Evolutionary conservation across 1,140 invertebrate species (phyloP).

Genomic region (Drosophila chauvacae): DNA sequence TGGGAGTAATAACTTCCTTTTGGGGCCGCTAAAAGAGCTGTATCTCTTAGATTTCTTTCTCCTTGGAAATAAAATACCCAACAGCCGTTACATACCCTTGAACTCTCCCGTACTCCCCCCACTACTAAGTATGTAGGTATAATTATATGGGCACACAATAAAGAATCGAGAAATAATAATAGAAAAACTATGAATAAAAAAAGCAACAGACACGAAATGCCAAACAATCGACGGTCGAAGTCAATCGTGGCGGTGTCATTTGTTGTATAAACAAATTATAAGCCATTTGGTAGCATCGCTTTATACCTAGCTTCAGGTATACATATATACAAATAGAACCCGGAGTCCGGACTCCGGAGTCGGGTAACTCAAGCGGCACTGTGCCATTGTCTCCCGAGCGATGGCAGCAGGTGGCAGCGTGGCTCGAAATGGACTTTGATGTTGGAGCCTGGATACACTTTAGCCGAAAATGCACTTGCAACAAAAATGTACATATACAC

Average conservation of each 20-base stretch:
- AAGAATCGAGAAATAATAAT: slow-evolving; percentile 3
- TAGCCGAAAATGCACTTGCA: too few relatives aligned
- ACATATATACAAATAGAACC: neutral
- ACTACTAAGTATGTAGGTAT: neutral
- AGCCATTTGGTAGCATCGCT: slow-evolving; percentile 15
- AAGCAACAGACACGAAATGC: slow-evolving; percentile 9
- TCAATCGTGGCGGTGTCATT: slow-evolving; percentile 23
- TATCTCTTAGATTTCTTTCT: neutral
- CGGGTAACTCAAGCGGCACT: slow-evolving; percentile 4
- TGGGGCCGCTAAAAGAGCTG: neutral
- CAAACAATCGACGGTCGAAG: slow-evolving; percentile 19
- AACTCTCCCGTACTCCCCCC: neutral
- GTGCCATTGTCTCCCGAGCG: neutral
- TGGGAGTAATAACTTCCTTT: neutral
- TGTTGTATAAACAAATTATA: slow-evolving; percentile 48
- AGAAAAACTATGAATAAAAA: neutral
- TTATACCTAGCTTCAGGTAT: neutral
- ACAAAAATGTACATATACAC: too few relatives aligned
- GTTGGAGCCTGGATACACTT: too few relatives aligned
- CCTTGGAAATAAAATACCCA: neutral
- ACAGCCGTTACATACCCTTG: slow-evolving; percentile 3
- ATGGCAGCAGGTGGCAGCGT: neutral
- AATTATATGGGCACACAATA: slow-evolving; percentile 1
- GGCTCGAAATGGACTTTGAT: neutral
- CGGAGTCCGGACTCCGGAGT: neutral